Conservation (phyloP, 1,140 invertebrate species). For the Andricus grossulariae region DNA sequence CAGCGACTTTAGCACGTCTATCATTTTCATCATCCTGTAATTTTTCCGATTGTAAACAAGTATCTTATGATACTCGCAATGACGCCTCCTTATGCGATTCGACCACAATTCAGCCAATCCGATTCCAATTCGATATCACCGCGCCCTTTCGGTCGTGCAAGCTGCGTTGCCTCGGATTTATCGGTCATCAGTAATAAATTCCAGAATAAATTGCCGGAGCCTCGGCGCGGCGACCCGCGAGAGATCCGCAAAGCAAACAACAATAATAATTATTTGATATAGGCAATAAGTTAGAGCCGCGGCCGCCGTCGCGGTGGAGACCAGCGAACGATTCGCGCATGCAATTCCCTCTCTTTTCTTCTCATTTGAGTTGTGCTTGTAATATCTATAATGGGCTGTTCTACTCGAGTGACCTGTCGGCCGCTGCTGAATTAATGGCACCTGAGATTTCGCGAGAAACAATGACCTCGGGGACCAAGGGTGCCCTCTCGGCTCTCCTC, state of each 20-base stretch:
- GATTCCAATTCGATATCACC: conserved; percentile 48
- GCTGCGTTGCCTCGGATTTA: conserved; percentile 55
- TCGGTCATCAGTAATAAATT: conserved; percentile 75
- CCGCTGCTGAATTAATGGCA: conserved; percentile 69
- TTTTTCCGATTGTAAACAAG: conserved; percentile 21
- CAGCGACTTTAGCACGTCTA: conserved; percentile 15
- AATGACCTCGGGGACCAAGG: conserved; percentile 40
- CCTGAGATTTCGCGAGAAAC: conserved; percentile 68
- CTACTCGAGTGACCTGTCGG: conserved; percentile 73
- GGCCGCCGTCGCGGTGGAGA: conserved; percentile 41
- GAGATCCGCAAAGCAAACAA: conserved; percentile 71
- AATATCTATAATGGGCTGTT: conserved; percentile 73
- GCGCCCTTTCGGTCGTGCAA: conserved; percentile 29
- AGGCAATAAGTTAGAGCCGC: conserved; percentile 64
- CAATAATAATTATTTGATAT: conserved; percentile 75
- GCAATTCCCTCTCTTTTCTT: conserved; percentile 33
- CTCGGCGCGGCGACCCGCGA: conserved; percentile 60
- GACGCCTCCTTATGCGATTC: conserved; percentile 27
- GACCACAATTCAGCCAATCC: conserved; percentile 32
- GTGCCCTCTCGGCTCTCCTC: conserved; percentile 1
- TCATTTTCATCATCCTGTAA: conserved; percentile 22
- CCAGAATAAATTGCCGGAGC: conserved; percentile 67
- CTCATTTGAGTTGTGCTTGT: conserved; percentile 53
- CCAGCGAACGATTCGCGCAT: conserved; percentile 32
- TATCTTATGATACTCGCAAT: conserved; percentile 12